phyloP scores from a whole-genome alignment of 2,888 invertebrate genomes.

The Drosophila vallismaia region DNA sequence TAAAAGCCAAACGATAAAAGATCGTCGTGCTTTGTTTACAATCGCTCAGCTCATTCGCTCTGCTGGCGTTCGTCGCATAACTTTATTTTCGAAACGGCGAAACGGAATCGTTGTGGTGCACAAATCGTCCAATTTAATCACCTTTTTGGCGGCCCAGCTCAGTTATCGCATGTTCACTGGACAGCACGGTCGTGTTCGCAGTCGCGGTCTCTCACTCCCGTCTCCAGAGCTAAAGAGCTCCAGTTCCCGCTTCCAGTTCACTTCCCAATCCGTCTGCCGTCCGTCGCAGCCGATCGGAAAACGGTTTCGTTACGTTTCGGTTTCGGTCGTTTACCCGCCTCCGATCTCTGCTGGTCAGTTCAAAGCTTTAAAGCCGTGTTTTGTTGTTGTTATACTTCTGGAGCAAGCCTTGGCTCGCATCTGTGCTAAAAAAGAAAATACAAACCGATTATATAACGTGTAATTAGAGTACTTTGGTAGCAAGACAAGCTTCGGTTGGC shows the following conservation, averaged over 20 bases:
- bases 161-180: conserved; percentile 70
- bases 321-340: conserved; percentile 42
- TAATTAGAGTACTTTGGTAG: conserved; percentile 58
- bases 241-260: conserved; percentile 3
- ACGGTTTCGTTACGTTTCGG: conserved; percentile 33
- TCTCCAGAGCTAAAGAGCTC: conserved; percentile 9
- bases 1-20: conserved; percentile 17
- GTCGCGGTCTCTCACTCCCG: conserved; percentile 31
- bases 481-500: conserved; percentile 6
- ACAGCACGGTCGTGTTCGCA: conserved; percentile 63
- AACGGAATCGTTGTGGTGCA: conserved; percentile 40
- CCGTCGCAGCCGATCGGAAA: conserved; percentile 9
- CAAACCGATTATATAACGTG: conserved; percentile 66
- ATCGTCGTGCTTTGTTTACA: conserved; percentile 37
- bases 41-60: conserved; percentile 23
- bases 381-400: conserved; percentile 5
- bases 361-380: conserved; percentile 9
- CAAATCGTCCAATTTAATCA: conserved; percentile 70
- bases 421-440: conserved; percentile 58
- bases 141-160: conserved; percentile 64
- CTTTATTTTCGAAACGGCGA: conserved; percentile 68
- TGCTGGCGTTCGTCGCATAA: conserved; percentile 38
- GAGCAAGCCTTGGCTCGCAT: conserved; percentile 30
- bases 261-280: no score
- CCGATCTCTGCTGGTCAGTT: conserved; percentile 34